Evolutionary conservation across 2,113 vertebrate genomes (phyloP), one percentile per base, ranked within the genome.

Genomic region (Electrona antarctica): DNA sequence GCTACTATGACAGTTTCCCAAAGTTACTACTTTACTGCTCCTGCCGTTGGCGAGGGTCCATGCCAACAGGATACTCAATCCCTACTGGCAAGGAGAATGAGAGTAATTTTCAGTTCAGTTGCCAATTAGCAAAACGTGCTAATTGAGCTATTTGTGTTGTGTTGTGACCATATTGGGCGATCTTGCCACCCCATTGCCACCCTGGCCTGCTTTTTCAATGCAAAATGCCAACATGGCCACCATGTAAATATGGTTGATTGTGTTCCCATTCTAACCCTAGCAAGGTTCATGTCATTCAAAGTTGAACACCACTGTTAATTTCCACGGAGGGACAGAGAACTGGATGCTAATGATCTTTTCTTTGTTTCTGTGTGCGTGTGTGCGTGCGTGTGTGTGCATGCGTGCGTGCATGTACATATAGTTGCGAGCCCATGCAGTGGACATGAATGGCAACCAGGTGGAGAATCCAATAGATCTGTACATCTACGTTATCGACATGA

Each of bases 401-500:
- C 13, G 41, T 57, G 15, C 15, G 7, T 68, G 49, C 58, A 28
- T 65, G 6, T 76, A 63, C 33, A 41, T 11, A 10, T 94, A 99
- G 98, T 95, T 99, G 45, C 92, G 96, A 67, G 98, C 98, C 29
- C 98, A 99, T 6, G 98, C 98, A 0, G 98, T 99, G 83, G 98
- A 99, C 86, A 96, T 99, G 95, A 99, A 99, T 0, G 98, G 98
- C 1, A 99, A 97, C 92, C 96, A 99, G 87, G 97, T 99, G 92
- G 98, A 99, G 92, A 99, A 98, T 73, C 98, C 98, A 0, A 98
- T 99, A 33, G 98, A 99, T 84, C 94, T 99, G 54, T 99, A 96
- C 88, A 99, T 99, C 91, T 98, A 97, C 0, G 98, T 99, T 73
- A 99, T 99, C 60, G 98, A 99, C 91, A 99, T 99, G 98, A 99